These are phyloP conservation scores for Bucorvus abyssinicus DNA, from an alignment of 2,797 vertebrate genomes.

Conservation along the genomic window DNA sequence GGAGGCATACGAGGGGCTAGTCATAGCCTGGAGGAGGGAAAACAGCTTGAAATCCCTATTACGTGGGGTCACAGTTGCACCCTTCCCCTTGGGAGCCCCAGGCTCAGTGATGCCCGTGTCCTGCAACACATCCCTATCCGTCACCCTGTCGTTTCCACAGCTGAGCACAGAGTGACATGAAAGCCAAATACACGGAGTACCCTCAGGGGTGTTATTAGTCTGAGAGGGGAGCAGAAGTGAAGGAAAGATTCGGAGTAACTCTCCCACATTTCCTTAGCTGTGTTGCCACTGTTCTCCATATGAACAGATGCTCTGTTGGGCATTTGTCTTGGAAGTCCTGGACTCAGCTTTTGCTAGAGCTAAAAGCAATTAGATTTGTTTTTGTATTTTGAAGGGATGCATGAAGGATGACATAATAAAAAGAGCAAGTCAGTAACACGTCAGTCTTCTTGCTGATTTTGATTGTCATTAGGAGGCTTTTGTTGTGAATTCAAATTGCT, in stretches of 20 bases:
- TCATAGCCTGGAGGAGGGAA: neutral
- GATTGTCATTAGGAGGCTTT: neutral
- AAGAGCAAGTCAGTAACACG: neutral
- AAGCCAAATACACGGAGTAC: neutral
- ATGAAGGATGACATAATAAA: neutral
- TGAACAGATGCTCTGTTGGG: neutral
- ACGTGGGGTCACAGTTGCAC: neutral
- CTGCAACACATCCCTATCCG: accelerated
- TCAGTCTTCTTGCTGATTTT: neutral
- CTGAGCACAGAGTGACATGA: neutral
- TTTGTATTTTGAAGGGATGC: neutral
- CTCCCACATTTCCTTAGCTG: neutral
- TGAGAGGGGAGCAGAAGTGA: neutral
- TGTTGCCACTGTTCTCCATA: accelerated
- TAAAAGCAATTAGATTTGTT: neutral
- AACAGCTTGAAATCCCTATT: neutral
- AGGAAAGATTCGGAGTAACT: neutral
- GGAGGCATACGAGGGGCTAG: neutral
- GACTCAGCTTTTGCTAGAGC: neutral
- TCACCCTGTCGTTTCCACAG: neutral
- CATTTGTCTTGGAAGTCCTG: accelerated
- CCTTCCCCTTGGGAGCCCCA: neutral
- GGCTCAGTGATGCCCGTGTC: neutral
- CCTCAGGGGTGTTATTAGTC: neutral
- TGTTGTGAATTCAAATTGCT: neutral